Evolutionary conservation across 2,797 vertebrate genomes (phyloP), one percentile per base, ranked within the genome.

Genomic region (Orestias chungarensis): DNA sequence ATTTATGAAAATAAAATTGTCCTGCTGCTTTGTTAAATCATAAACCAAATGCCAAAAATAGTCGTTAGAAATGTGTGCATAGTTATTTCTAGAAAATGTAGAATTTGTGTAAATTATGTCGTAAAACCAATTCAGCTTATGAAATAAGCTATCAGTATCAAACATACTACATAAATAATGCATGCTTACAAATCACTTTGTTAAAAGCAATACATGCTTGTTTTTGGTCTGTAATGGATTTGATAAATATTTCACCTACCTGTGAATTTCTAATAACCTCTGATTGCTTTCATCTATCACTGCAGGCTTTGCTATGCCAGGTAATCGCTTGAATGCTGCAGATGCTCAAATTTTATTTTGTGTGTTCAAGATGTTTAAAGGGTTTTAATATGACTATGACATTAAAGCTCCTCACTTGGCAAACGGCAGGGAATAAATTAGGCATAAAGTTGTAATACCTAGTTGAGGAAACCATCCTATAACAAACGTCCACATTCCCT

Each of bases 181-280:
- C 31, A 35, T 35, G 18, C 18, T 20, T 23, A 38, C 33, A 35
- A 20, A 25, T 59, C 10, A 59, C 20, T 9, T 20, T 55, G 27
- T 3, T 31, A 29, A 57, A 3, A 31, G 7, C 29, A 57, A 20
- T 57, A 57, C 18, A 20, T 57, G 33, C 18, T n/a, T 59, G 31
- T 59, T 38, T 59, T 35, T 38, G 55, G 20, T 59, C 55, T 59
- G 57, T 38, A 20, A 59, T 59, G 31, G 57, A 35, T 59, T 59
- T 11, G 6, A 20, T n/a, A 59, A 11, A 38, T n/a, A 59, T 59
- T 35, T 59, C 23, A 3, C 57, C 57, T 59, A 31, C 55, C 31
- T 59, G 55, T 59, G 55, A 59, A 33, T 38, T 59, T 35, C 31
- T 31, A 11, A 12, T 11, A 59, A 18, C 18, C 20, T 38, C 33